Base-by-base conservation (phyloP, 2,113 vertebrate species). In the Gavialis gangeticus region DNA sequence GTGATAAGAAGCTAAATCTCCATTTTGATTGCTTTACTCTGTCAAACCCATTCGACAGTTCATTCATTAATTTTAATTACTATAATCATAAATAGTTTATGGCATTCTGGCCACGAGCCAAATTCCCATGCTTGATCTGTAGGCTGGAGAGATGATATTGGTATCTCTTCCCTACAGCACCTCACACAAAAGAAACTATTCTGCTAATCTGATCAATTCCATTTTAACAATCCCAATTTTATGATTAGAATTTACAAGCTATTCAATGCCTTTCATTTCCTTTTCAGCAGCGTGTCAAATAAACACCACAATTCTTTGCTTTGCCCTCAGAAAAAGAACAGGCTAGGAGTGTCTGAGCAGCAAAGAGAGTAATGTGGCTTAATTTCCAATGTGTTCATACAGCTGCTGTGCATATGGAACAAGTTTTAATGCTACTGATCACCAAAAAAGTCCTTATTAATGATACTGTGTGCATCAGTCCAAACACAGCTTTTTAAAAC, bases 21-120 rank as follows among this genome's bases (percentile, higher is more conserved):
- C 71, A 22, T 85, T 96, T 88, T 92, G 57, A 95, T 88, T 88
- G 25, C 78, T 95, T 94, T 90, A 82, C 19, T 93, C 84, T 93
- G 69, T 76, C 87, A 92, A 84, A 30, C 54, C 71, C 56, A 82
- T 93, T 96, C 64, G 86, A 79, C 25, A 85, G 77, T 96, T 92
- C 25, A 56, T 95, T 94, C 59, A 88, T 93, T 93, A 91, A 96
- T 97, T 97, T 96, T 95, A 95, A 97, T 97, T 92, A 92, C 25
- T 90, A 18, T 8, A 37, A 93, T 91, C 82, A 58, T 87, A 94
- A 95, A 91, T 76, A 85, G 75, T 91, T 95, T 90, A 67, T 87
- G 59, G 76, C 79, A 1, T 34, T 73, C 58, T 94, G 91, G 77
- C 77, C 13, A 46, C 9, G 3, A 75, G 64, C 82, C 93, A 93